phyloP scores from a whole-genome alignment of 2,888 invertebrate genomes.

The Amphipoea oculea region DNA sequence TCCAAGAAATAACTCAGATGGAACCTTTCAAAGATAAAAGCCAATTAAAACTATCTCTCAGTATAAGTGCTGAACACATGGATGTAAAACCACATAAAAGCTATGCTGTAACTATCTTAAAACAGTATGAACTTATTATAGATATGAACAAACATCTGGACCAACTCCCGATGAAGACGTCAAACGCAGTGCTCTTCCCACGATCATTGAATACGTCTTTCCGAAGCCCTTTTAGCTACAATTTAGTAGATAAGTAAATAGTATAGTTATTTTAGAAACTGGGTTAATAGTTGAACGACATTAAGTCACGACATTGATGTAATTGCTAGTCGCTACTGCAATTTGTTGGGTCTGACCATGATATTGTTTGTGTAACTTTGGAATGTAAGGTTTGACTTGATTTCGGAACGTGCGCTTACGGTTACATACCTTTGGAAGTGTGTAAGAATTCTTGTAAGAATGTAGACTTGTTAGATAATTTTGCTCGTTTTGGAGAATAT shows the following conservation, averaged over 20 bases:
- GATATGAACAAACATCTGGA: conserved; percentile 67
- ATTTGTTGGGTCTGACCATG: conserved; percentile 47
- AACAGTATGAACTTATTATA: conserved; percentile 57
- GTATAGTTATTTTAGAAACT: conserved; percentile 48
- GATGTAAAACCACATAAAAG: conserved; percentile 40
- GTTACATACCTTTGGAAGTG: not conserved
- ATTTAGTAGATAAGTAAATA: conserved; percentile 66
- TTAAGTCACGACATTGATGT: conserved; percentile 52
- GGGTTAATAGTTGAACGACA: conserved; percentile 59
- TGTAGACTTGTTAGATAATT: not conserved
- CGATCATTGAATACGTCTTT: conserved; percentile 75
- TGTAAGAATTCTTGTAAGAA: conserved; percentile 3
- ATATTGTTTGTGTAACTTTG: conserved; percentile 56
- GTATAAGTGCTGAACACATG: conserved; percentile 62
- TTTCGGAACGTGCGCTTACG: conserved; percentile 17
- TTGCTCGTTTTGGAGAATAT: not conserved
- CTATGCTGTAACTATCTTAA: conserved; percentile 34
- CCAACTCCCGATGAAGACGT: conserved; percentile 64
- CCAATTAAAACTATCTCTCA: conserved; percentile 51
- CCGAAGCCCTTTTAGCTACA: conserved; percentile 70
- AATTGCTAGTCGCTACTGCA: conserved; percentile 56
- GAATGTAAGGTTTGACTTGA: conserved; percentile 29
- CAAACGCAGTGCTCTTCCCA: conserved; percentile 70
- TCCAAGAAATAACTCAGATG: conserved; percentile 32
- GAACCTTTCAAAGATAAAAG: conserved; percentile 47